Conservation (phyloP, 2,797 vertebrate genomes). For the Sebastes taczanowskii region DNA sequence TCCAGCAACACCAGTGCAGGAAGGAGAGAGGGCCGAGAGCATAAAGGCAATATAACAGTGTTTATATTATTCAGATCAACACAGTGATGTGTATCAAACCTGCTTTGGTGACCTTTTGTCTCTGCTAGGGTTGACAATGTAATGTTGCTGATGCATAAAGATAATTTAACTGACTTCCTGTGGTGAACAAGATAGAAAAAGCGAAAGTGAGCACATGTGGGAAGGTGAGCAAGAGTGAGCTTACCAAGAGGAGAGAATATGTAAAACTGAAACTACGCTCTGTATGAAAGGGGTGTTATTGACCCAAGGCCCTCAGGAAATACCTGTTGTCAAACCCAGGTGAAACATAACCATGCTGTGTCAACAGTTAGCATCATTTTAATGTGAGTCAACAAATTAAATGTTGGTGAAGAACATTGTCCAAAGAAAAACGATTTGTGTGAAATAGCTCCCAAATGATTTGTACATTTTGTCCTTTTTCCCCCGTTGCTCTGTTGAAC, state of each 20-base stretch:
- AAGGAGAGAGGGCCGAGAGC: neutral
- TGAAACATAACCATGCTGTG: neutral
- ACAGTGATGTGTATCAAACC: neutral
- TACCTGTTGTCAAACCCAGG: neutral
- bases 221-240: too few species aligned
- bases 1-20: neutral
- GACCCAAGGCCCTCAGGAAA: neutral
- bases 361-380: neutral
- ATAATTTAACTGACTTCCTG: neutral
- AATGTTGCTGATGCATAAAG: neutral
- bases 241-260: neutral
- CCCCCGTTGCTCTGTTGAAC: neutral
- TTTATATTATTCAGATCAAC: neutral
- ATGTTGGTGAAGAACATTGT: neutral
- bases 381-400: neutral
- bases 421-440: neutral
- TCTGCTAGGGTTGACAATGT: neutral
- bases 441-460: neutral
- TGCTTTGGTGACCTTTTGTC: neutral
- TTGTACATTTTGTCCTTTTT: neutral
- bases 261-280: neutral
- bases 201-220: neutral
- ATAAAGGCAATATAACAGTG: neutral
- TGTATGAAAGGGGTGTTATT: neutral
- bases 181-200: neutral